Percentiles rank a stretch among this genome's conserved stretches.
These are phyloP conservation scores for Drosophila santomea DNA, from an alignment of 1,140 invertebrate genomes.

Conservation along the genomic window DNA sequence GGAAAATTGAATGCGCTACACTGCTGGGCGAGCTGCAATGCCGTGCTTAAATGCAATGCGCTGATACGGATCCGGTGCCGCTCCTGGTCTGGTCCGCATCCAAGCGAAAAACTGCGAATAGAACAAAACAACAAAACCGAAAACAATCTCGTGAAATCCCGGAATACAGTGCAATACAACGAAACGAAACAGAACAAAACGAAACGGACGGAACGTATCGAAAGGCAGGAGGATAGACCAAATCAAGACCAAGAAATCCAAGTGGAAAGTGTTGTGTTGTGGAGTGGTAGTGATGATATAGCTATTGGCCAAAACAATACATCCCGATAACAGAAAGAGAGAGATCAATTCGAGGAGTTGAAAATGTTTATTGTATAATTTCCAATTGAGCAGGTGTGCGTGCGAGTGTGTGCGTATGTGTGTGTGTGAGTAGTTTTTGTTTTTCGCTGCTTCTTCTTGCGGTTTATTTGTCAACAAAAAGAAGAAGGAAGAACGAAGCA, in stretches of 20 bases:
- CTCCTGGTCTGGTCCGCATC: background rate
- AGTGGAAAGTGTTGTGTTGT: slow-evolving; percentile 7
- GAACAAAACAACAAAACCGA: background rate
- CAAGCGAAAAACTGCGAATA: background rate
- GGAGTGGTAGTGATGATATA: slow-evolving; percentile 58
- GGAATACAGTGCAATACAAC: slow-evolving; percentile 31
- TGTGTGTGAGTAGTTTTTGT: slow-evolving; percentile 59
- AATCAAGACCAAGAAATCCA: background rate
- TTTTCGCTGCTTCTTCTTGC: slow-evolving; percentile 48
- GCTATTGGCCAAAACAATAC: slow-evolving; percentile 18
- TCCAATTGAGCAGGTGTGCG: slow-evolving; percentile 28
- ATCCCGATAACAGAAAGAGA: slow-evolving; percentile 16
- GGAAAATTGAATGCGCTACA: background rate
- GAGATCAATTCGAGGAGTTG: slow-evolving; percentile 19
- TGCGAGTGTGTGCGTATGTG: slow-evolving; percentile 11
- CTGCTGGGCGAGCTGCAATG: slow-evolving; percentile 16
- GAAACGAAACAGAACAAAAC: slow-evolving; percentile 9
- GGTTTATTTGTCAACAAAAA: slow-evolving; percentile 69
- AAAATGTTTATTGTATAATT: slow-evolving; percentile 79
- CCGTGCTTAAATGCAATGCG: slow-evolving; percentile 35
- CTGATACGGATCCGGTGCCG: background rate
- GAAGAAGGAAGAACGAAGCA: slow-evolving; percentile 12
- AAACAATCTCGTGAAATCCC: background rate
- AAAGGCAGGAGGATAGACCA: background rate
- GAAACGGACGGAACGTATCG: slow-evolving; percentile 3